phyloP scores from a whole-genome alignment of 2,113 vertebrate genomes.

The Etia nguti region DNA sequence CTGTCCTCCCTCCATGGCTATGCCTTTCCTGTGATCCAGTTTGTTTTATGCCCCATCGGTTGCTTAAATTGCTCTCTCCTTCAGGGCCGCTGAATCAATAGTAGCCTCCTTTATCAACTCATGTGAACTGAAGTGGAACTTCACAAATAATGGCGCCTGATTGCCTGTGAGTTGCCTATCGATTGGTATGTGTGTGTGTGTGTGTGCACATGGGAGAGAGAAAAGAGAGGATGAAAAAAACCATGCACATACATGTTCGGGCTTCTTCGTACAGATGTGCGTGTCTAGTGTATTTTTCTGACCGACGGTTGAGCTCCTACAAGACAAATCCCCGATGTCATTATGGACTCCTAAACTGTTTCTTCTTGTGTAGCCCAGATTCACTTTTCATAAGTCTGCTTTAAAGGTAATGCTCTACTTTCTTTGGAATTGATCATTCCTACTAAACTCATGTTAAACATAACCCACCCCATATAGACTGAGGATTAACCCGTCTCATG shows the following conservation, averaged over 20 bases:
- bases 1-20: constrained; percentile 24
- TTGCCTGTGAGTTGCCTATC: constrained; percentile 78
- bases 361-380: neutral
- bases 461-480: neutral
- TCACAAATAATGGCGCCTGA: constrained; percentile 86
- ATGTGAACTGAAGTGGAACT: constrained; percentile 90
- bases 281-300: neutral
- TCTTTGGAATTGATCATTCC: neutral
- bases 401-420: neutral
- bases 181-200: constrained; percentile 64
- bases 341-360: neutral
- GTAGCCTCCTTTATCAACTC: constrained; percentile 77
- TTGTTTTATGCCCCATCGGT: constrained; percentile 79
- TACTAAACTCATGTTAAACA: neutral
- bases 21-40: constrained; percentile 61
- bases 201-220: neutral
- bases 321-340: neutral
- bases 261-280: neutral
- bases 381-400: neutral
- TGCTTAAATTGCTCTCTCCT: constrained; percentile 84
- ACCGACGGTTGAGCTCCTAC: neutral
- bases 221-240: constrained; percentile 24
- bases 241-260: constrained; percentile 19
- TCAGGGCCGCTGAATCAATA: constrained; percentile 79
- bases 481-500: neutral